Percentiles rank a stretch among this genome's conserved stretches.
Conservation (phyloP, 2,888 invertebrate species). For the Cephus runcator region DNA sequence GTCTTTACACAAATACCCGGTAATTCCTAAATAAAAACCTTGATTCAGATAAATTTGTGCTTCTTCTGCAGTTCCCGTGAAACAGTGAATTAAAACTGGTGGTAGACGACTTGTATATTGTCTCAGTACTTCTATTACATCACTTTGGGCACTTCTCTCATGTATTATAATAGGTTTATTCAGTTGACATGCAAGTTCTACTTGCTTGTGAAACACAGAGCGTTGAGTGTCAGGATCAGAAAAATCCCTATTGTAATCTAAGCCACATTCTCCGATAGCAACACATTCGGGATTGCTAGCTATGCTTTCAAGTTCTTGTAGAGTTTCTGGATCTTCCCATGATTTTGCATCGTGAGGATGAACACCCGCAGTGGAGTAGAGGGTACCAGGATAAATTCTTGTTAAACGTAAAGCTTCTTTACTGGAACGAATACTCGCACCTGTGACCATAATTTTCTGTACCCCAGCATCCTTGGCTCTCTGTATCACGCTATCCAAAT, state of each 20-base stretch:
- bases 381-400: constrained; percentile 87
- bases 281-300: constrained; percentile 90
- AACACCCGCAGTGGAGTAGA: constrained; percentile 92
- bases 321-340: constrained; percentile 73
- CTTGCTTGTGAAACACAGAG: constrained; percentile 88
- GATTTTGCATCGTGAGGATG: constrained; percentile 95
- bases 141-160: constrained; percentile 91
- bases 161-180: constrained; percentile 90
- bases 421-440: constrained; percentile 88
- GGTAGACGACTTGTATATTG: constrained; percentile 73
- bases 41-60: constrained; percentile 84
- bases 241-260: constrained; percentile 94
- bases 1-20: constrained; percentile 90
- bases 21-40: constrained; percentile 87
- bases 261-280: constrained; percentile 92
- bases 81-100: constrained; percentile 90
- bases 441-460: constrained; percentile 94
- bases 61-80: constrained; percentile 88
- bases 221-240: constrained; percentile 90
- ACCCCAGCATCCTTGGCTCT: constrained; percentile 94
- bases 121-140: constrained; percentile 80
- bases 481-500: constrained; percentile 90
- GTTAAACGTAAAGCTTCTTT: constrained; percentile 91
- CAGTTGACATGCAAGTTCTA: constrained; percentile 86
- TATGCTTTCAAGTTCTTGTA: constrained; percentile 75